Conservation (phyloP, 2,113 vertebrate genomes). For the Neolamprologus caudopunctatus region DNA sequence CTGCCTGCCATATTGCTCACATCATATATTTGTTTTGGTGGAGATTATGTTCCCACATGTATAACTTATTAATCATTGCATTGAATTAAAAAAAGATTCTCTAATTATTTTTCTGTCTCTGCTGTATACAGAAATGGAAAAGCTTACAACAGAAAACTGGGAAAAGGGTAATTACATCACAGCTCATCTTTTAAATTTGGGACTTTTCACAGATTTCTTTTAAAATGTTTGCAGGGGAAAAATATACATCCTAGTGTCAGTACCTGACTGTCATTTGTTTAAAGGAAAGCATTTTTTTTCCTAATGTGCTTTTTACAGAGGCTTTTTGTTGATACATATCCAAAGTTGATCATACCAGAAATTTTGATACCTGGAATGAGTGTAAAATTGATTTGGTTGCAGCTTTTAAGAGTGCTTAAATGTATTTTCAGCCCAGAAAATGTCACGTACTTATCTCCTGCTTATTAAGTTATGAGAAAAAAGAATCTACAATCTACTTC, state of each 20-base stretch:
- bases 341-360: background rate
- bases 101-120: background rate
- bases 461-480: background rate
- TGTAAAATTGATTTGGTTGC: background rate
- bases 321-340: background rate
- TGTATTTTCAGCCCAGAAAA: background rate
- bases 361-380: background rate
- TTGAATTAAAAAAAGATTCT: background rate
- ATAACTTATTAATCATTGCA: background rate
- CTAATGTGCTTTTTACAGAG: background rate
- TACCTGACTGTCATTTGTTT: background rate
- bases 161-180: background rate
- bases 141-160: background rate
- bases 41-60: background rate
- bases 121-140: background rate
- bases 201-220: background rate
- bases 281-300: background rate
- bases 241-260: background rate
- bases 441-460: background rate
- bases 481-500: background rate
- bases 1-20: background rate
- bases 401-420: background rate
- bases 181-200: background rate
- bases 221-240: background rate
- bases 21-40: background rate